Conservation (phyloP, 2,888 invertebrate species). For the Heliconius cydno region DNA sequence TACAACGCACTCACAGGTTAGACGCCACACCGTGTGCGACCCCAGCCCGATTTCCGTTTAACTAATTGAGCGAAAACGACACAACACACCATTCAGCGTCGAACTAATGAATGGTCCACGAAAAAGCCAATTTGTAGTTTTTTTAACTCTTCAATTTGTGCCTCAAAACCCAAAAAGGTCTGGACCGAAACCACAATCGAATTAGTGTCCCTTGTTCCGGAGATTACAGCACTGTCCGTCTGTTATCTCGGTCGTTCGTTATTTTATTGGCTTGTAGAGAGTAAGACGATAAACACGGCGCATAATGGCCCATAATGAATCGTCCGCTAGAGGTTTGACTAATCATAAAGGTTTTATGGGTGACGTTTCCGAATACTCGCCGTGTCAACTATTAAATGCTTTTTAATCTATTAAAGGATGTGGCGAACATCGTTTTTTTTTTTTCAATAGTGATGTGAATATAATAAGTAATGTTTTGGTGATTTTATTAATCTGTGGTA, state of each 20-base stretch:
- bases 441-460: neutral
- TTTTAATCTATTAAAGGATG: conserved; percentile 41
- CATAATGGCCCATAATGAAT: conserved; percentile 83
- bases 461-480: neutral
- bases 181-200: conserved; percentile 83
- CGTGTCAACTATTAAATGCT: conserved; percentile 61
- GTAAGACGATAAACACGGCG: conserved; percentile 82
- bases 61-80: conserved; percentile 83
- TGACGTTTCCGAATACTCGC: conserved; percentile 71
- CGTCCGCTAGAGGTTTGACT: conserved; percentile 79
- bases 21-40: conserved; percentile 63
- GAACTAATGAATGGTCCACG: conserved; percentile 80
- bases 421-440: neutral
- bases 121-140: conserved; percentile 83
- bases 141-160: conserved; percentile 83
- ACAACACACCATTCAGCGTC: conserved; percentile 78
- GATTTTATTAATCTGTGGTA: neutral
- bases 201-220: conserved; percentile 84
- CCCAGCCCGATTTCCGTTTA: conserved; percentile 75
- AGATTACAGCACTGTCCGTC: conserved; percentile 82
- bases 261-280: conserved; percentile 83
- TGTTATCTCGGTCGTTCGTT: conserved; percentile 83
- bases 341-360: conserved; percentile 82
- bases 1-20: conserved; percentile 23
- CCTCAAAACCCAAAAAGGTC: conserved; percentile 80